Base-by-base conservation (phyloP, 2,888 invertebrate species). In the Drosophila meridionalis region DNA sequence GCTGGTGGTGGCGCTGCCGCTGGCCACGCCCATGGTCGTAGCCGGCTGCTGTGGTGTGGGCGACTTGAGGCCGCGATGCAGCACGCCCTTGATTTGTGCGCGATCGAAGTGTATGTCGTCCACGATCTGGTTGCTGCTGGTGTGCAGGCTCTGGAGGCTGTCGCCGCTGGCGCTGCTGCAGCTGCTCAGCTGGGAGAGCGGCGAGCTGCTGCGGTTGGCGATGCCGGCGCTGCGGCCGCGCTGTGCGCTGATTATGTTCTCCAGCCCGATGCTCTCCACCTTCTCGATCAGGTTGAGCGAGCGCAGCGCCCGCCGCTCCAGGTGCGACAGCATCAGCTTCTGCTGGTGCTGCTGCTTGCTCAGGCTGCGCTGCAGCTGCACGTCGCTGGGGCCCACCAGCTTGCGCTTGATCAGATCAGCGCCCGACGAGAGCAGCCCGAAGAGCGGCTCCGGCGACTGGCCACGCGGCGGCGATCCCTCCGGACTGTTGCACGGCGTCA, bases 401-500 rank as follows among this genome's bases (percentile, higher is more conserved):
- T 95, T 95, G 43, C 95, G 94, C 72, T 95, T 94, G 26, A 96
- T 92, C 53, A 96, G 93, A 87, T 96, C 95, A 0, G 96, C 96
- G 20, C 96, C 95, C 12, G 95, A 95, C 55, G 94, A 94, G 43
- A 96, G 92, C 14, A 96, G 91, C 12, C 95, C 94, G 69, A 94
- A 94, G 65, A 94, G 90, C 78, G 94, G 89, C 87, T 93, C 90
- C 71, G 93, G 93, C 3, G 93, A 93, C 53, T 91, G 82, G n/a
- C 90, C 90, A 26, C 94, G 94, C 20, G 95, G 94, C 9, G 96
- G 96, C 0, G 96, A 95, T 14, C 94, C 94, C 55, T 92, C 92
- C 61, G 97, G 97, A 90, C 97, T 97, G 92, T 98, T 98, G 90
- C 97, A 96, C 2, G 98, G 98, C 7, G 98, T 98, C 8, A 97